phyloP scores from a whole-genome alignment of 2,797 vertebrate genomes.

The Lepus oiostolus region DNA sequence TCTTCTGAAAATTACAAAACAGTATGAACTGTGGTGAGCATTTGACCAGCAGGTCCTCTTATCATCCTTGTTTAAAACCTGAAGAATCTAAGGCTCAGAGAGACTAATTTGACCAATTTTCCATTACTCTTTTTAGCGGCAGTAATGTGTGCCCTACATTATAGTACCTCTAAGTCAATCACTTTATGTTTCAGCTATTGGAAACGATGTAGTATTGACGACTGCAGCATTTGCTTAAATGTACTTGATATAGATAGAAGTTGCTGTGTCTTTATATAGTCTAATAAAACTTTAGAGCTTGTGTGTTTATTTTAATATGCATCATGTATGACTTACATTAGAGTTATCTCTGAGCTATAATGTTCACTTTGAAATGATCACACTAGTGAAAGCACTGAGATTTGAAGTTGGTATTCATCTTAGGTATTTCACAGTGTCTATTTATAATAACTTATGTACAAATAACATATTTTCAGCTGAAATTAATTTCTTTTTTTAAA shows the following conservation, averaged over 20 bases:
- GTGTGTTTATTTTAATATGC: neutral
- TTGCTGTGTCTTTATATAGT: neutral
- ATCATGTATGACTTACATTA: neutral
- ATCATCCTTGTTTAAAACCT: neutral
- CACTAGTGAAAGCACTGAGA: neutral
- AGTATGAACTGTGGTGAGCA: neutral
- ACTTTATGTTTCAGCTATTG: neutral
- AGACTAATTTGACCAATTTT: neutral
- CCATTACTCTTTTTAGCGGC: neutral
- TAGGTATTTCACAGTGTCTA: neutral
- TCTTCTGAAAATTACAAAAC: neutral
- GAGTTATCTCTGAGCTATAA: neutral
- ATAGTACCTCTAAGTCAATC: neutral
- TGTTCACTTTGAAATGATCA: neutral
- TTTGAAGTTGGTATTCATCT: neutral
- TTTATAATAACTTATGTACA: neutral
- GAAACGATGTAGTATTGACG: neutral
- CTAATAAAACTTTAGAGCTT: neutral
- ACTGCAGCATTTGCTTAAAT: neutral
- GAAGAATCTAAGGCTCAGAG: neutral
- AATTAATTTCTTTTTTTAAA: neutral
- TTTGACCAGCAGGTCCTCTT: neutral
- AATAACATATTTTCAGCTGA: neutral
- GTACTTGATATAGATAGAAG: neutral
- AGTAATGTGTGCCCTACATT: neutral